Evolutionary conservation across 2,888 invertebrate genomes (phyloP).

Genomic region (Xanthorhoe spadicearia): DNA sequence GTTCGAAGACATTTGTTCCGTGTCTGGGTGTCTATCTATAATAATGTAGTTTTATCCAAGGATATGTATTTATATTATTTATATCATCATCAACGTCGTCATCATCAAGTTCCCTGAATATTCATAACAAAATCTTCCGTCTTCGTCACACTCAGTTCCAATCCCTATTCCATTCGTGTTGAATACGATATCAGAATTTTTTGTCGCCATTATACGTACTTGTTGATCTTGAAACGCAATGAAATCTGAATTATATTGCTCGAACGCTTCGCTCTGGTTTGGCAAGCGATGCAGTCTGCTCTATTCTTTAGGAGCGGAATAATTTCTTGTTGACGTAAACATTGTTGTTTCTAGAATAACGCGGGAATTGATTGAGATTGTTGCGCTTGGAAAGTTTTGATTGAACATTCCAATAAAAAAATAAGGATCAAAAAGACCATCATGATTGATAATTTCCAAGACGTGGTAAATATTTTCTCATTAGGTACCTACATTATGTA

Average conservation of each 20-base stretch:
- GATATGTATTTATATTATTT: too few relatives aligned
- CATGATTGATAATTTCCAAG: too few relatives aligned
- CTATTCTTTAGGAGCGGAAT: slow-evolving; percentile 16
- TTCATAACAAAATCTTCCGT: not conserved
- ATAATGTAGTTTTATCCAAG: too few relatives aligned
- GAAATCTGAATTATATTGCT: slow-evolving; percentile 33
- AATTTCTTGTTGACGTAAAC: slow-evolving; percentile 12
- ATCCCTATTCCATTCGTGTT: slow-evolving; percentile 36
- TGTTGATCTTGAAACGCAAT: slow-evolving; percentile 50
- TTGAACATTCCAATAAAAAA: too few relatives aligned
- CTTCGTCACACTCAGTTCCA: not conserved
- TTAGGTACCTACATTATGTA: too few relatives aligned
- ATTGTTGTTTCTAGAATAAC: slow-evolving; percentile 25
- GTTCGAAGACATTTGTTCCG: too few relatives aligned
- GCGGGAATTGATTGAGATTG: slow-evolving; percentile 24
- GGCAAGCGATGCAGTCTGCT: slow-evolving; percentile 14
- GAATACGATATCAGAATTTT: slow-evolving; percentile 51
- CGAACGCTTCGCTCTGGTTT: slow-evolving; percentile 19
- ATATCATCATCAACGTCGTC: too few relatives aligned
- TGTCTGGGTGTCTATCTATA: too few relatives aligned
- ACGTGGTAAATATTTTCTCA: too few relatives aligned
- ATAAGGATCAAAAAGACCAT: too few relatives aligned
- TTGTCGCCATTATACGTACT: slow-evolving; percentile 52
- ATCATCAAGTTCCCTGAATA: too few relatives aligned
- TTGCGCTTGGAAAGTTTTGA: not conserved